Percentiles rank a stretch among this genome's conserved stretches.
Conservation (phyloP, 2,113 vertebrate genomes). For the pig (Sus scrofa) region T2T-Sscrofa CM000827.6:83982001-83982500, state of each 20-base stretch:
- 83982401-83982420: too few species aligned
- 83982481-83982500: neutral
- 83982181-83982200: too few species aligned
- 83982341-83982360: too few species aligned
- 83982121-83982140: neutral
- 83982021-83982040: constrained; percentile 55
- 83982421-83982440: neutral
- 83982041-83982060: neutral
- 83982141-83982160: constrained; percentile 11
- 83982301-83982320: too few species aligned
- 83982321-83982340: too few species aligned
- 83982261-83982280: too few species aligned
- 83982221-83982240: too few species aligned
- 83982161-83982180: neutral
- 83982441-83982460: neutral
- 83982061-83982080: neutral
- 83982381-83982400: too few species aligned
- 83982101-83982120: neutral
- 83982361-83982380: too few species aligned
- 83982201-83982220: too few species aligned
- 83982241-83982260: too few species aligned
- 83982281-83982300: too few species aligned
- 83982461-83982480: neutral
- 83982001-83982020: neutral
- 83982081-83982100: neutral